A percentile compares a stretch with the other conserved stretches of the same genome.
Conservation (phyloP, 1,140 invertebrate genomes). For the Tetramorium parvispinum region DNA sequence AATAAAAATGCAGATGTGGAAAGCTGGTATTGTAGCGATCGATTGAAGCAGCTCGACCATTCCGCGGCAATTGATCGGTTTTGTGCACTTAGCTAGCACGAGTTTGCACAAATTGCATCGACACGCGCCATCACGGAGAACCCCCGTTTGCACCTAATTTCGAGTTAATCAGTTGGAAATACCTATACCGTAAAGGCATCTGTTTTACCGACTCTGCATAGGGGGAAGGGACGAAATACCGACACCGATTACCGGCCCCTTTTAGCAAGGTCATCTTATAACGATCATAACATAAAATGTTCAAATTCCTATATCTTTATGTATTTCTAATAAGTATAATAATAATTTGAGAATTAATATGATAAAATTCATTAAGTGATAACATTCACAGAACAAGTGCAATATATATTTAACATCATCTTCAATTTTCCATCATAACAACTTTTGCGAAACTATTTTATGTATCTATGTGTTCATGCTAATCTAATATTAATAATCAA, state of each 20-base stretch:
- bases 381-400: neutral
- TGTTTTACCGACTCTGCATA: slow-evolving; percentile 49
- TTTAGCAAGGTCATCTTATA: neutral
- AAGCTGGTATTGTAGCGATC: slow-evolving; percentile 35
- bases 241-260: slow-evolving; percentile 1
- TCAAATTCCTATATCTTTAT: neutral
- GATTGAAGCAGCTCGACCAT: slow-evolving; percentile 19
- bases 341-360: neutral
- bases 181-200: slow-evolving; percentile 10
- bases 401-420: neutral
- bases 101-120: slow-evolving; percentile 59
- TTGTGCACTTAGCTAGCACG: slow-evolving; percentile 23
- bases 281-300: neutral
- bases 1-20: slow-evolving; percentile 50
- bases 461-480: neutral
- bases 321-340: neutral
- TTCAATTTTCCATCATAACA: neutral
- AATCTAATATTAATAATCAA: neutral
- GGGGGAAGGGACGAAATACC: neutral
- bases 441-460: neutral
- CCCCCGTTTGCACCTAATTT: slow-evolving; percentile 53
- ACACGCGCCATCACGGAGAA: slow-evolving; percentile 46
- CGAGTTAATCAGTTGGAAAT: slow-evolving; percentile 53
- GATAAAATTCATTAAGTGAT: neutral
- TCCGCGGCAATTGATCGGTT: slow-evolving; percentile 20